phyloP scores from a whole-genome alignment of 2,797 vertebrate genomes.

The Aulostomus chinensis region DNA sequence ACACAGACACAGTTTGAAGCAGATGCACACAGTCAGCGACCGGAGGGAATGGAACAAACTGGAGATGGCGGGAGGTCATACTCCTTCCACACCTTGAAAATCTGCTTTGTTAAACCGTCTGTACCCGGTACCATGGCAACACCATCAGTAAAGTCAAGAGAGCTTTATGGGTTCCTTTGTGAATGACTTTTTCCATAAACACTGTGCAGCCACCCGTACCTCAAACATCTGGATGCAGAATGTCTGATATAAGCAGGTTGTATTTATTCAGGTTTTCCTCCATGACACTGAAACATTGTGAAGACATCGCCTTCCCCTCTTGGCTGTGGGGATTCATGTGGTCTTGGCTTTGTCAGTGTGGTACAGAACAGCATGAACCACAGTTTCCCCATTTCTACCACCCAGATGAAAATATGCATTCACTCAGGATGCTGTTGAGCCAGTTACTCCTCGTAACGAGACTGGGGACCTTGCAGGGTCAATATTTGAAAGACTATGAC shows the following conservation, averaged over 20 bases:
- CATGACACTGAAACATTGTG: constrained; percentile 28
- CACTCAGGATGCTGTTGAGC: background rate
- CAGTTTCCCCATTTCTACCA: constrained; percentile 8
- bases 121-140: constrained; percentile 40
- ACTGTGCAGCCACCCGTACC: constrained; percentile 2
- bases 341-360: constrained; percentile 6
- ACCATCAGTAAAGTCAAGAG: constrained; percentile 14
- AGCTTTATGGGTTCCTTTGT: constrained; percentile 2
- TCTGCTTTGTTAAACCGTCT: constrained; percentile 30
- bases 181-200: constrained; percentile 41
- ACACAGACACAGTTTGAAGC: constrained; percentile 33
- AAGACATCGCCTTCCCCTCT: constrained; percentile 9
- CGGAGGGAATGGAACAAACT: constrained; percentile 51
- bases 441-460: too few relatives aligned
- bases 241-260: constrained; percentile 9
- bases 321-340: background rate
- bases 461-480: too few relatives aligned
- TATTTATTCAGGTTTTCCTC: constrained; percentile 37
- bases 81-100: constrained; percentile 36
- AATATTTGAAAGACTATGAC: background rate
- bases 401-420: background rate
- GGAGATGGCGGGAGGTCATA: constrained; percentile 25
- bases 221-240: constrained; percentile 43
- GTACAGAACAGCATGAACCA: background rate
- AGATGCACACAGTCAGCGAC: constrained; percentile 32